These are phyloP conservation scores for Enteromius unitaeniatus DNA, from an alignment of 2,797 vertebrate genomes.

Conservation along the genomic window DNA sequence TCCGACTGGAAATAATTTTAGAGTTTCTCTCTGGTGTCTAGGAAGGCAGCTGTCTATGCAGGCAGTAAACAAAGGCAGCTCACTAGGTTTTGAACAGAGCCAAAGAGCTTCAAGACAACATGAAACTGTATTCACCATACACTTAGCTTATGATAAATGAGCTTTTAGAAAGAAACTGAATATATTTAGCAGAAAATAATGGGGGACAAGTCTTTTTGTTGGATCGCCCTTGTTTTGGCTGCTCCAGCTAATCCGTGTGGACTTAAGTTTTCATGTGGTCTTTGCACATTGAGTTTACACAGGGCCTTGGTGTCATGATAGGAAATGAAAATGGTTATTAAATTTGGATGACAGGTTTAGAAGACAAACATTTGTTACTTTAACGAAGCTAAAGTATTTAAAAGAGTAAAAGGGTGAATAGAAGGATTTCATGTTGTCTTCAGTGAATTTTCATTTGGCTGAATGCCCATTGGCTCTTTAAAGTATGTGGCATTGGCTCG, in stretches of 20 bases:
- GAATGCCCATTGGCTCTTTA: neutral
- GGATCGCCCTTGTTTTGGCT: neutral
- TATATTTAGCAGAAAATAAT: neutral
- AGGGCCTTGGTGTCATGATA: neutral
- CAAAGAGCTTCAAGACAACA: constrained; percentile 6
- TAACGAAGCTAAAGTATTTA: neutral
- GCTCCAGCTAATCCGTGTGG: no score
- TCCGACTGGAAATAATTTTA: neutral
- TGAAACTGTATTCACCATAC: neutral
- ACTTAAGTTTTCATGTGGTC: no score
- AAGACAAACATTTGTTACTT: neutral
- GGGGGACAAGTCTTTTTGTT: no score
- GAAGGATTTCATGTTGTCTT: neutral
- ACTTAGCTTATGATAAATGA: neutral
- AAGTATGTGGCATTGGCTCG: neutral
- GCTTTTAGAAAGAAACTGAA: neutral
- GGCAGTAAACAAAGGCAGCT: neutral
- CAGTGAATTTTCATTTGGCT: neutral
- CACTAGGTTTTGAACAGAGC: neutral
- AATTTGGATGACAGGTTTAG: neutral
- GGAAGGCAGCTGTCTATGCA: no score
- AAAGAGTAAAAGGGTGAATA: neutral
- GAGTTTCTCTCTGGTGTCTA: neutral
- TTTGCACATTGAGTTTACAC: no score
- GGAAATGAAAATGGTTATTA: neutral